These are phyloP conservation scores for Aplysina aerophoba DNA, from an alignment of 37 sponge, comb jelly and placozoan species.

Conservation along the genomic window DNA sequence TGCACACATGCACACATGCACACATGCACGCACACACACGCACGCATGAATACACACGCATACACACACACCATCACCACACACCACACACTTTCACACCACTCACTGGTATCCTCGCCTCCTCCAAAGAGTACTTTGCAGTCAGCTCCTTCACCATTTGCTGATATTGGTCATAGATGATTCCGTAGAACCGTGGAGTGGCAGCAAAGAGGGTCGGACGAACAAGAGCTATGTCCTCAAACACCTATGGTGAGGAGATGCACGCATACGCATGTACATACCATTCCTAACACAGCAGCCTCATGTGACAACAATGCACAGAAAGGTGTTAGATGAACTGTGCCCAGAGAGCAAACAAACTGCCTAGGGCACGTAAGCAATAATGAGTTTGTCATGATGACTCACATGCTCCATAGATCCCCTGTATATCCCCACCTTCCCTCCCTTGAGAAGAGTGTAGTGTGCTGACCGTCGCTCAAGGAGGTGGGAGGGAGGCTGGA, in stretches of 20 bases:
- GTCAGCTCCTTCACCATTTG: conserved; percentile 34
- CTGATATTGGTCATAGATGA: conserved; percentile 61
- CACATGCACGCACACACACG: neutral
- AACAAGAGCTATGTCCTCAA: conserved; percentile 65
- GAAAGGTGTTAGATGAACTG: too few relatives aligned
- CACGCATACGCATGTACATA: neutral
- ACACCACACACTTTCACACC: neutral
- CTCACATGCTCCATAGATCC: conserved; percentile 69
- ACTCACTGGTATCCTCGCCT: neutral
- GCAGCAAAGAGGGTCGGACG: conserved; percentile 59
- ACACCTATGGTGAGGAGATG: conserved; percentile 28
- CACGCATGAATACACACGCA: neutral
- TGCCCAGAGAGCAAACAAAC: too few relatives aligned
- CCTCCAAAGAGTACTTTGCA: conserved; percentile 6
- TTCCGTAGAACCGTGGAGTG: conserved; percentile 61
- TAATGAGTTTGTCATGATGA: too few relatives aligned
- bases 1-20: conserved; percentile 13
- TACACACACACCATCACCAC: neutral
- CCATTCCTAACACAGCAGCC: too few relatives aligned
- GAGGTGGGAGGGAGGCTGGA: conserved; percentile 61
- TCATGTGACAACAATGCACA: too few relatives aligned
- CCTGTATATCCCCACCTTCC: conserved; percentile 56
- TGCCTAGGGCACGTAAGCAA: too few relatives aligned
- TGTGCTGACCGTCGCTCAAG: conserved; percentile 39
- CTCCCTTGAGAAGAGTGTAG: conserved; percentile 40